A percentile compares a stretch with the other conserved stretches of the same genome.
phyloP scores from a whole-genome alignment of 2,113 vertebrate species.

The Lasiurus cinereus region DNA sequence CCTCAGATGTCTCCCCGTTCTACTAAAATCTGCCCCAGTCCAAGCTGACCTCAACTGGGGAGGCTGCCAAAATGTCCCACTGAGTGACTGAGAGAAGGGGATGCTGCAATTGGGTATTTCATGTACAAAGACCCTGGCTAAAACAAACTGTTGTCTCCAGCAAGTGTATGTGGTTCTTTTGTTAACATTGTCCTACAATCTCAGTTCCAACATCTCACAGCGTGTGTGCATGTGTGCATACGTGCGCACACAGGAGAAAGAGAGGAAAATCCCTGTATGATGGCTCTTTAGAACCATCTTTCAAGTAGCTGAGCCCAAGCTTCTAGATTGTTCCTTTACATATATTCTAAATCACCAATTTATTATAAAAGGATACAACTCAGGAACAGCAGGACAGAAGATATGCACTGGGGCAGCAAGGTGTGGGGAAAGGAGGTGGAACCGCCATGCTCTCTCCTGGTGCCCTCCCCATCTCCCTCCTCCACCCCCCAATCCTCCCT shows the following conservation, averaged over 20 bases:
- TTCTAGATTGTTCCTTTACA: background rate
- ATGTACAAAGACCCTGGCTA: background rate
- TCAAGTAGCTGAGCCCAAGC: background rate
- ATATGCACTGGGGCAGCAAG: background rate
- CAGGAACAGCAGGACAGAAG: background rate
- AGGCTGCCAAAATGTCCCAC: background rate
- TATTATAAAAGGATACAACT: background rate
- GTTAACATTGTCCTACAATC: conserved; percentile 1
- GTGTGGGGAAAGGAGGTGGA: background rate
- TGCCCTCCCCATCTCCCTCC: background rate
- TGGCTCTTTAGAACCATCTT: background rate
- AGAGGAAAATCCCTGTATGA: background rate
- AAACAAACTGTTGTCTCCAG: background rate
- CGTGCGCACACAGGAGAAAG: background rate
- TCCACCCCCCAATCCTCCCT: too few species aligned
- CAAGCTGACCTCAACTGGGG: background rate
- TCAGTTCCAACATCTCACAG: background rate
- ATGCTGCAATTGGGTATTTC: background rate
- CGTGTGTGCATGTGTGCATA: too few species aligned
- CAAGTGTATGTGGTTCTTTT: background rate
- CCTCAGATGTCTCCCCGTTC: background rate
- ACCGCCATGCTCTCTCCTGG: background rate
- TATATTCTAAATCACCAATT: background rate
- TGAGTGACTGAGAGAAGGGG: background rate
- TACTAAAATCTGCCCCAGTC: background rate